Base-by-base conservation (phyloP, 1,140 invertebrate genomes). In the Brachionus calyciflorus region DNA sequence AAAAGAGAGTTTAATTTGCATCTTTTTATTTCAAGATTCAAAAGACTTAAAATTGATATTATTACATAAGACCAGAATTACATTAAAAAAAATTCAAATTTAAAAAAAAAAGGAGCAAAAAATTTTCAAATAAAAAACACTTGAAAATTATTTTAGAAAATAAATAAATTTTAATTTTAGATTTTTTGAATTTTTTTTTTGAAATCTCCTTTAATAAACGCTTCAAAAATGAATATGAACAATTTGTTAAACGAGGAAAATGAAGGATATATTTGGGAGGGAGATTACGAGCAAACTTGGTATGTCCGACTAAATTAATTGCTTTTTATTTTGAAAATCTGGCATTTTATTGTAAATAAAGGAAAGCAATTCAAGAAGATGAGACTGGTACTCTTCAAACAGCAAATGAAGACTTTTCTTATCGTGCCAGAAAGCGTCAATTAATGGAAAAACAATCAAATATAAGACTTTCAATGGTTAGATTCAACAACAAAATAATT, bases 311-410 rank as follows among this genome's bases (percentile, higher is more conserved):
- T 49, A 12, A 78, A 1, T 17, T 21, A 21, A 48, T 37, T 24
- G 26, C 48, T 14, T 26, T 80, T 75, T 7, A 53, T 63, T 68
- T 77, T 73, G 46, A 57, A 81, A 79, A 5, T 37, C 33, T 9
- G 33, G 9, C 33, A 37, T 37, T 37, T 37, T n/a, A n/a, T n/a
- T n/a, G n/a, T n/a, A n/a, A 80, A 53, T 55, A 21, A 78, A 96
- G 93, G 94, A 95, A 98, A 86, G 93, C 92, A 44, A 93, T 98
- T 55, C 91, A 92, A 85, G 95, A 98, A 88, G 93, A 96, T 87
- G 92, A 95, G 78, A 90, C 92, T 84, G 94, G 94, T 0, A 87
- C 93, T 77, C 85, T 98, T 77, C 93, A 95, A 82, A 88, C 91
- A 12, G 90, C 92, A 46, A 90, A 96, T 19, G 90, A 92, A 48